Evolutionary conservation across 2,113 vertebrate species (phyloP).

Genomic region (Manacus vitellinus): DNA sequence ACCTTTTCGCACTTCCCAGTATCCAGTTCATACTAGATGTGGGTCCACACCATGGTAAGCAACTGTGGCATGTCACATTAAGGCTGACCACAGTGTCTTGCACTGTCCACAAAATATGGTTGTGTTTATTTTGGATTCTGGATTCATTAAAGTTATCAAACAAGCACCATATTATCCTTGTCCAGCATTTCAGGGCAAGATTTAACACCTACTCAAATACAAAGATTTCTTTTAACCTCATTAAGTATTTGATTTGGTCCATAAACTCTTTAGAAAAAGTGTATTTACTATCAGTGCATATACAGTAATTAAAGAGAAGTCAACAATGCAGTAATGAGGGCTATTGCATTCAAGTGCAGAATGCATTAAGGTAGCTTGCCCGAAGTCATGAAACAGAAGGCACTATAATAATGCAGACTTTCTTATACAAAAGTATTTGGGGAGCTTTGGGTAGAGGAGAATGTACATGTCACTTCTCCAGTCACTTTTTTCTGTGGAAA

Average conservation of each 20-base stretch:
- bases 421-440: not conserved
- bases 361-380: not conserved
- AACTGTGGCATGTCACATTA: not conserved
- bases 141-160: not conserved
- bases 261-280: not conserved
- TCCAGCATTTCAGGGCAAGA: not conserved
- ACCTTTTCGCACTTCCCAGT: constrained; percentile 38
- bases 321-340: not conserved
- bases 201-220: not conserved
- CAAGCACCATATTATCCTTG: not conserved
- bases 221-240: not conserved
- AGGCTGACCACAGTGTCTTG: not conserved
- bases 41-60: not conserved
- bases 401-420: not conserved
- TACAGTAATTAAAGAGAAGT: not conserved
- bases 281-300: not conserved
- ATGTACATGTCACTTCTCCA: not conserved
- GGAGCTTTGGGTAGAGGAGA: not conserved
- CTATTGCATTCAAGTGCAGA: not conserved
- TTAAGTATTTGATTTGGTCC: not conserved
- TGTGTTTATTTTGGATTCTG: not conserved
- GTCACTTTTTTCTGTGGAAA: not conserved
- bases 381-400: not conserved
- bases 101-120: not conserved
- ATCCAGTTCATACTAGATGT: not conserved